Evolutionary conservation across 1,140 invertebrate genomes (phyloP).

Genomic region (Euura saliciscinereae): DNA sequence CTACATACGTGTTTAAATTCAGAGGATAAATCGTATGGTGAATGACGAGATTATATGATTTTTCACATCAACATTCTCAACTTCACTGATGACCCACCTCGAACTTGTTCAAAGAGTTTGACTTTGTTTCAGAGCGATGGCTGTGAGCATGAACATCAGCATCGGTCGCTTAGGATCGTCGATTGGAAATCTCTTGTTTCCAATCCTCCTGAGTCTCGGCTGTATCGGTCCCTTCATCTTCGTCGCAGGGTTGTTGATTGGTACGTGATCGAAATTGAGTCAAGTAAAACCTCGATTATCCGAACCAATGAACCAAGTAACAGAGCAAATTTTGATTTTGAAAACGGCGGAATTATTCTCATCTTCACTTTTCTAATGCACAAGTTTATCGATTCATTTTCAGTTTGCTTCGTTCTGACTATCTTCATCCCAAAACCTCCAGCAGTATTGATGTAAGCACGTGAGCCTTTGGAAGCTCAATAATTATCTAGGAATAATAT

Average conservation of each 20-base stretch:
- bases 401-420: constrained; percentile 41
- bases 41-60: background rate
- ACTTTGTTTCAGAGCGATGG: constrained; percentile 53
- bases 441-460: background rate
- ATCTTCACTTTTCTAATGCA: constrained; percentile 48
- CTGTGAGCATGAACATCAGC: constrained; percentile 51
- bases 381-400: constrained; percentile 43
- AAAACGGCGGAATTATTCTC: constrained; percentile 23
- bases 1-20: background rate
- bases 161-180: constrained; percentile 55
- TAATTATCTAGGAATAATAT: background rate
- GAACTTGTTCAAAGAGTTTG: background rate
- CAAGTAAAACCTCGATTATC: background rate
- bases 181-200: constrained; percentile 54
- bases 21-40: background rate
- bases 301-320: background rate
- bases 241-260: constrained; percentile 33
- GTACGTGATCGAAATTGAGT: background rate
- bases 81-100: no score
- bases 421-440: constrained; percentile 36
- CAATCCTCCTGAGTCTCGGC: constrained; percentile 47
- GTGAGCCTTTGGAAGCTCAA: background rate
- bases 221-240: constrained; percentile 51
- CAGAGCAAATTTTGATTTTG: background rate
- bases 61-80: no score